Evolutionary conservation across 2,888 invertebrate genomes (phyloP).

Genomic region (Drosophila maculinotata): DNA sequence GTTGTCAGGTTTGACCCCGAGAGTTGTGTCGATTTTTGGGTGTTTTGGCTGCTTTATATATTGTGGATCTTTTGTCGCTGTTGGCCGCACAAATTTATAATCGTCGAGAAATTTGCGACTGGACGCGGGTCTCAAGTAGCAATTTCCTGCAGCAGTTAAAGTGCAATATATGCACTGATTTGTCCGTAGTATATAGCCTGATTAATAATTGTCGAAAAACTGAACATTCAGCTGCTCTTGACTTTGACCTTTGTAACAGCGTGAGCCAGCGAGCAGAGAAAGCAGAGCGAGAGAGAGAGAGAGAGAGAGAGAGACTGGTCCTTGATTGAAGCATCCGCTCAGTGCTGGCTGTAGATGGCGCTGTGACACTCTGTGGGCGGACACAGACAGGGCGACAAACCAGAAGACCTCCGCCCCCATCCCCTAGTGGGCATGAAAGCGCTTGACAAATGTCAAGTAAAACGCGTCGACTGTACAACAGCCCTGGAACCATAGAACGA

Average conservation of each 20-base stretch:
- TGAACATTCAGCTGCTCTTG: constrained; percentile 57
- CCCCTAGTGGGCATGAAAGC: constrained; percentile 36
- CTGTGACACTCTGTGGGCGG: constrained; percentile 49
- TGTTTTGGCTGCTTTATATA: constrained; percentile 10
- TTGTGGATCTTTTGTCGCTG: constrained; percentile 55
- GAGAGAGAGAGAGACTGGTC: constrained; percentile 1
- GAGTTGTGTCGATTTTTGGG: constrained; percentile 15
- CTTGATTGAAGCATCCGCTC: constrained; percentile 69
- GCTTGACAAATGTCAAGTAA: constrained; percentile 73
- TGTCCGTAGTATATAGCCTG: constrained; percentile 27
- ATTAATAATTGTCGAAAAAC: constrained; percentile 48
- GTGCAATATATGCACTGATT: constrained; percentile 39
- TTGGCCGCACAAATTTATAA: constrained; percentile 58
- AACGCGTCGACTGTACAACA: constrained; percentile 67
- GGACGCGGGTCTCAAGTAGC: constrained; percentile 60
- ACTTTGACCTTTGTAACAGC: constrained; percentile 77
- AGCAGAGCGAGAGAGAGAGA: neutral
- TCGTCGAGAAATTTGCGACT: constrained; percentile 17
- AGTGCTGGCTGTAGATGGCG: constrained; percentile 9
- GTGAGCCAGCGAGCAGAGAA: constrained; percentile 4
- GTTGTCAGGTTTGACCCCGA: constrained; percentile 46
- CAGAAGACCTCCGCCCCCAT: neutral
- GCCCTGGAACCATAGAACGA: constrained; percentile 44
- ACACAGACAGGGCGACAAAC: constrained; percentile 18
- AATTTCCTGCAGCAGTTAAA: constrained; percentile 53